Conservation (phyloP, 1,140 invertebrate species). For the Drosophila hydei region DNA sequence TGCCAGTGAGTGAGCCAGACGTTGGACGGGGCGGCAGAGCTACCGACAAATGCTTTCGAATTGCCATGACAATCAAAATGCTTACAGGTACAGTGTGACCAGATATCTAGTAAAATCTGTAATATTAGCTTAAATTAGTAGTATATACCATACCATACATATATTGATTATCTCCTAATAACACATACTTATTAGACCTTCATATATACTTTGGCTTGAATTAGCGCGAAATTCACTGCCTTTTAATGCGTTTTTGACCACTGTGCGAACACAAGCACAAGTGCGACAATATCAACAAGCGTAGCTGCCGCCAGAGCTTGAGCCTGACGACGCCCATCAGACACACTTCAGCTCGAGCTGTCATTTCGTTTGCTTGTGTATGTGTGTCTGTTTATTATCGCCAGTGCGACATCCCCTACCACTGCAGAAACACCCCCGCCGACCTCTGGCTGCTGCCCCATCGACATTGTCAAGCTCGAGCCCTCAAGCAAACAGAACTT, state of each 20-base stretch:
- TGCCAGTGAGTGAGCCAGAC: slow-evolving; percentile 39
- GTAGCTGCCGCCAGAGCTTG: slow-evolving; percentile 51
- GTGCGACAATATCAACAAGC: slow-evolving; percentile 79
- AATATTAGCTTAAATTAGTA: background rate
- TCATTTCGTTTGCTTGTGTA: slow-evolving; percentile 53
- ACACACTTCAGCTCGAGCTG: slow-evolving; percentile 71
- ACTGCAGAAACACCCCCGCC: slow-evolving; percentile 25
- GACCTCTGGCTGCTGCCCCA: background rate
- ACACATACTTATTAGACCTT: background rate
- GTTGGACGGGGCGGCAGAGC: slow-evolving; percentile 30
- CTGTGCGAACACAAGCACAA: slow-evolving; percentile 44
- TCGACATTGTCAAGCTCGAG: slow-evolving; percentile 11
- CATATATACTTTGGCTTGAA: background rate
- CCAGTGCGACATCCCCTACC: slow-evolving; percentile 28
- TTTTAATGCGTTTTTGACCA: slow-evolving; percentile 28
- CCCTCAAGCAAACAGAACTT: slow-evolving; percentile 51
- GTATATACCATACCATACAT: background rate
- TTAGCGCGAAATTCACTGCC: background rate
- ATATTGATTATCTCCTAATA: background rate
- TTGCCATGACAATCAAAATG: slow-evolving; percentile 82
- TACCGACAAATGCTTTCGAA: slow-evolving; percentile 82
- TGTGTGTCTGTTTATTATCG: slow-evolving; percentile 75
- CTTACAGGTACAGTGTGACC: slow-evolving; percentile 73
- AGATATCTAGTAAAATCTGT: background rate
- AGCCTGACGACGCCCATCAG: slow-evolving; percentile 66